Evolutionary conservation across 2,888 invertebrate species (phyloP), one percentile per base, ranked within the genome.

Genomic region (Epistrophella euchroma): DNA sequence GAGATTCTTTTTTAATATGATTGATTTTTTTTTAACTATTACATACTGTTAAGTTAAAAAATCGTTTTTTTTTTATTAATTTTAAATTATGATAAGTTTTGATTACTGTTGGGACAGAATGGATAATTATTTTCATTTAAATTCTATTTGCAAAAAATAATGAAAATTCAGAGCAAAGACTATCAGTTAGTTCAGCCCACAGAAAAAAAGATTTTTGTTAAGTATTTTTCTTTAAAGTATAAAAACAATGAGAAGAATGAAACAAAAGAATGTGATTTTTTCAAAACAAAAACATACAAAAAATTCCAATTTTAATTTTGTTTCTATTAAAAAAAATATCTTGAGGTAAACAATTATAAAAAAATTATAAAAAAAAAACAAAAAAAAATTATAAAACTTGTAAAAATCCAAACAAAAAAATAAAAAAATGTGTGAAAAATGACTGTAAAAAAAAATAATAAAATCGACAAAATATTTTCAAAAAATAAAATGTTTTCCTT

Each of bases 391-490:
- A 77, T 22, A 88, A 80, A 88, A 88, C 70, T 40, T 81, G 55
- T 58, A 74, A 88, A 86, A 88, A 86, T 19, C 10, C 32, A 35
- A n/a, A 64, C 68, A 68, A 68, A 68, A 68, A 68, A 68, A 68
- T 73, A 62, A 56, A 19, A 80, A 87, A 79, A 75, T 66, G 79
- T 83, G 82, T 78, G 76, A 73, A 87, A 86, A 82, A 86, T 79
- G 37, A 56, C 58, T 73, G 37, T 71, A 80, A 85, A 85, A 84
- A 32, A 64, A 81, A 72, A 82, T 79, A 82, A 82, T 82, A 88
- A 88, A 88, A 88, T 28, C 72, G 43, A 88, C 66, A 79, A 88
- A 88, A 86, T 88, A 73, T 86, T 86, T 86, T 81, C 70, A 25
- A 86, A 81, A 52, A 68, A 2, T n/a, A 62, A 37, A 37, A 19